Evolutionary conservation across 2,888 invertebrate species (phyloP), one percentile per base, ranked within the genome.

Genomic region (Nemapogon koenigi): DNA sequence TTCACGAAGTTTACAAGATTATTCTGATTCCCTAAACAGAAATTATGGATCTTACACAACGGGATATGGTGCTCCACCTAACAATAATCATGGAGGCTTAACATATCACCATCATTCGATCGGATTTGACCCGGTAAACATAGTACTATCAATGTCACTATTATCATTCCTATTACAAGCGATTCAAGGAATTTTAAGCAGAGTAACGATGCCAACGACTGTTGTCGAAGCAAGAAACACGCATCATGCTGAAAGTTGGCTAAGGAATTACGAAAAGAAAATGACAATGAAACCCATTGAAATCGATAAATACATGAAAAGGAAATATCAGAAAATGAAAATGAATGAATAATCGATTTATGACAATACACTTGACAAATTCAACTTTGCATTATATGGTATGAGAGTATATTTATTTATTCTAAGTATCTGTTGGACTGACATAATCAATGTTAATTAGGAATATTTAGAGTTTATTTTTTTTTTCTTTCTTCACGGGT

Each of bases 91-190:
- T 45, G 64, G 57, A 14, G 37, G 43, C 2, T 54, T 60, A 10
- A 62, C 70, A 1, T 76, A 75, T 44, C 76, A 80, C 45, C 79
- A 79, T 41, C 78, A 80, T 48, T 78, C 76, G 1, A 72, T 80
- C 37, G 78, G 78, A n/a, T 73, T 80, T 41, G 79, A 80, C 56
- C 79, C 80, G 6, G 57, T 80, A 35, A 80, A 80, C 44, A 76
- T 80, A 16, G 62, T 79, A 1, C 70, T 80, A 0, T 79, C 80
- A 0, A 52, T 80, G 51, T 80, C 80, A 3, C 52, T 80, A 1
- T 50, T 80, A 13, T 78, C 80, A 3, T 71, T 80, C 39, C 48
- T 80, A 13, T 50, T 80, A 3, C 76, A 79, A 62, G 71, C 76
- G 0, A 48, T 80, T 7, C 75, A 73, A 57, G 72, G 79, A 7